Evolutionary conservation across 2,113 vertebrate species (phyloP).

Genomic region (Oncorhynchus mykiss): DNA sequence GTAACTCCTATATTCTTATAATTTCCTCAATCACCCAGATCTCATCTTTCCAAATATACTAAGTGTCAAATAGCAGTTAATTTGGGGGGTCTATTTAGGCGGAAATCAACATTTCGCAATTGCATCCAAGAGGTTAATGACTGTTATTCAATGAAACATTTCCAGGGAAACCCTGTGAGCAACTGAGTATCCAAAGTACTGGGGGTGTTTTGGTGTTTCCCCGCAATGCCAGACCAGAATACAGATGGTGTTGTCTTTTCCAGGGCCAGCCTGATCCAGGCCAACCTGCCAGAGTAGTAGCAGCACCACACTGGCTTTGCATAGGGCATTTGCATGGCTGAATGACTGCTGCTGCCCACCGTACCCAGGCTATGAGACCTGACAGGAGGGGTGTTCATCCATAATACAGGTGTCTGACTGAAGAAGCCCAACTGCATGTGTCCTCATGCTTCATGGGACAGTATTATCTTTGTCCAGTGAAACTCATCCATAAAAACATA

Average conservation of each 20-base stretch:
- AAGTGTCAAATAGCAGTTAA: too few species aligned
- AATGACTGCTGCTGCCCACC: neutral
- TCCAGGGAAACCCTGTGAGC: neutral
- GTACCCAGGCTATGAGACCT: neutral
- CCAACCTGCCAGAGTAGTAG: slow-evolving; percentile 5
- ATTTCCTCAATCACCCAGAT: too few species aligned
- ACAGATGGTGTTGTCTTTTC: neutral
- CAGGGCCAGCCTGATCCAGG: slow-evolving; percentile 10
- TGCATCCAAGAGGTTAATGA: neutral
- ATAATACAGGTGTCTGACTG: neutral
- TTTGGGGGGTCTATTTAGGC: too few species aligned
- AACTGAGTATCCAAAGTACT: neutral
- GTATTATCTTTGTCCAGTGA: neutral
- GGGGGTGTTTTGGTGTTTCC: neutral
- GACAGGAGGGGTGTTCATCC: slow-evolving; percentile 9
- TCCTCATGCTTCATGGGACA: too few species aligned
- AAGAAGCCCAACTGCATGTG: neutral
- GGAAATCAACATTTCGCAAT: too few species aligned
- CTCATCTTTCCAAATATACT: too few species aligned
- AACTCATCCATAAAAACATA: neutral
- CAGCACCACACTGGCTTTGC: slow-evolving; percentile 51
- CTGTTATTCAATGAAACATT: neutral
- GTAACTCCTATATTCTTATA: too few species aligned
- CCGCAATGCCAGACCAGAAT: neutral
- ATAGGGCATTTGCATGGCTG: slow-evolving; percentile 69